phyloP scores from a whole-genome alignment of 1,140 invertebrate genomes.

The Scaptodrosophila lebanonensis region DNA sequence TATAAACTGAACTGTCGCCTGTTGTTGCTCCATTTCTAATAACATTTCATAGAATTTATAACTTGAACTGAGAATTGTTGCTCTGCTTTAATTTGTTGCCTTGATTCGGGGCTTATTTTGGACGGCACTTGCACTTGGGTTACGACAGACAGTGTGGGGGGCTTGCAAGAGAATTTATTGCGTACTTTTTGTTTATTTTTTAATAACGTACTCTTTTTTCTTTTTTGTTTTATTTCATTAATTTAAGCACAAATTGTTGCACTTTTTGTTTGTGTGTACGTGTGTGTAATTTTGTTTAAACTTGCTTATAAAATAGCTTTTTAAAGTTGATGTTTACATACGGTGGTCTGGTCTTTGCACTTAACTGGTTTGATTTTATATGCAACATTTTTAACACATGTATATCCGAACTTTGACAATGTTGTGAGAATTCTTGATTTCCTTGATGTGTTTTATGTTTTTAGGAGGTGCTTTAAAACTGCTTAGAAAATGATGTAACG shows the following conservation, averaged over 20 bases:
- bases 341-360: slow-evolving; percentile 62
- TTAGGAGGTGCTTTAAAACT: too few relatives aligned
- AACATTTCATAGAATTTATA: slow-evolving; percentile 80
- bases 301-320: slow-evolving; percentile 18
- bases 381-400: slow-evolving; percentile 51
- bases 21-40: slow-evolving; percentile 89
- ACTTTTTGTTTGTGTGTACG: slow-evolving; percentile 11
- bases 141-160: slow-evolving; percentile 40
- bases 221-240: not conserved
- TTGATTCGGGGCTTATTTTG: slow-evolving; percentile 7
- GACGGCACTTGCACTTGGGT: slow-evolving; percentile 3
- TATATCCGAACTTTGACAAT: slow-evolving; percentile 9
- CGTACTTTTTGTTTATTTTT: slow-evolving; percentile 7
- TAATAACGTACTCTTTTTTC: slow-evolving; percentile 9
- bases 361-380: slow-evolving; percentile 39
- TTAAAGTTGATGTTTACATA: slow-evolving; percentile 19
- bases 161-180: slow-evolving; percentile 21
- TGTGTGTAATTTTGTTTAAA: slow-evolving; percentile 20
- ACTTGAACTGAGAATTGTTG: not conserved
- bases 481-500: too few relatives aligned
- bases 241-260: not conserved
- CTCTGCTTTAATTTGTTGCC: slow-evolving; percentile 1
- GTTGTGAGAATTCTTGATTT: slow-evolving; percentile 5
- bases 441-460: not conserved
- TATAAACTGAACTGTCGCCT: slow-evolving; percentile 86